Conservation (phyloP, 2,113 vertebrate species). For the Syrmaticus mikado region DNA sequence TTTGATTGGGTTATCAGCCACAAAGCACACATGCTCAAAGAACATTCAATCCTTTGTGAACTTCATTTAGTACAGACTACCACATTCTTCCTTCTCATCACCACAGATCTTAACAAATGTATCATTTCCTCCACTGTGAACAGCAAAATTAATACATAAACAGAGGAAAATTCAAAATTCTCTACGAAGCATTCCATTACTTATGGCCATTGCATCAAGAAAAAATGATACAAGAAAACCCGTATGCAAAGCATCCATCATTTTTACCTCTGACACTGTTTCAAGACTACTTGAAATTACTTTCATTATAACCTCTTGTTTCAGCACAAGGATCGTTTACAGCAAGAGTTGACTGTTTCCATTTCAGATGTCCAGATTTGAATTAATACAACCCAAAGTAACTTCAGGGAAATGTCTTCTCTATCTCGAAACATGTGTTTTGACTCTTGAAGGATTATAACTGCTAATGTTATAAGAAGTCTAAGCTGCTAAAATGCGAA, state of each 20-base stretch:
- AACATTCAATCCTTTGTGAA: not conserved
- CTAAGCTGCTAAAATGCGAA: not conserved
- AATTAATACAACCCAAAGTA: not conserved
- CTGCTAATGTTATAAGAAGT: not conserved
- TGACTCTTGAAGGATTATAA: not conserved
- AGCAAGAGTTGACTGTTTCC: not conserved
- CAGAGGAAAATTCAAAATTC: not conserved
- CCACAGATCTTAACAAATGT: not conserved
- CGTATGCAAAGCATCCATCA: not conserved
- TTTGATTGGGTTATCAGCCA: not conserved
- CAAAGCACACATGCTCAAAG: not conserved
- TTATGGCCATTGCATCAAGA: accelerated
- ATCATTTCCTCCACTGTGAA: not conserved
- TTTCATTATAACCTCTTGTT: not conserved
- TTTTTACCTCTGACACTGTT: not conserved
- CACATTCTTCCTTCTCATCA: not conserved
- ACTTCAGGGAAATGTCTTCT: not conserved
- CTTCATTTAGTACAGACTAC: not conserved
- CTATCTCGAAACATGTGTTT: not conserved
- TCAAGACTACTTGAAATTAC: not conserved
- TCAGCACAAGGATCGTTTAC: not conserved
- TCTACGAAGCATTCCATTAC: not conserved
- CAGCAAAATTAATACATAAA: not conserved
- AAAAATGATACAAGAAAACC: not conserved
- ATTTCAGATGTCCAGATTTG: not conserved